Evolutionary conservation across 2,888 invertebrate genomes (phyloP), one percentile per base, ranked within the genome.

Genomic region (Xestia rhomboidea): DNA sequence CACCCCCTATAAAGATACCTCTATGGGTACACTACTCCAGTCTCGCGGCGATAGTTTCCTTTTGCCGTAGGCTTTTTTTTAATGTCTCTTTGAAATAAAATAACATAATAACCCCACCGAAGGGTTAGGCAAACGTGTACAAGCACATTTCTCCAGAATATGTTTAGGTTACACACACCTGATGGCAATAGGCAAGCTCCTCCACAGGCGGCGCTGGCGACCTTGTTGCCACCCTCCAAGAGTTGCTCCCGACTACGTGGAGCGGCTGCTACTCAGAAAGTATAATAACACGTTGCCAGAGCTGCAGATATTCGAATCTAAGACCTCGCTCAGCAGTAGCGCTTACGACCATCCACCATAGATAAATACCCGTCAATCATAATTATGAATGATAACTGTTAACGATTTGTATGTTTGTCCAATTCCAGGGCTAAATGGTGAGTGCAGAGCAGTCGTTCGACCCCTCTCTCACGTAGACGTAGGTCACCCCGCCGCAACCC

Each of bases 351-450:
- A 13, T 41, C 3, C 10, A 15, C 38, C 63, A 7, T n/a, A 11
- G 15, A n/a, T 21, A 34, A 49, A 11, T 54, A 63, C 7, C 21
- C 49, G 18, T 21, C 34, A 5, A 44, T 34, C 11, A 54, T 24
- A n/a, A 30, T 34, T 18, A 44, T 38, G 13, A 10, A 38, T 49
- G 18, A 49, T 49, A 10, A 49, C 41, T 66, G 38, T 57, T 46
- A 27, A 51, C 76, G 70, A 79, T 64, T 46, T 77, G 51, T 71
- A 70, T 68, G 76, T 85, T 87, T 87, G 51, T 86, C 87, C 92
- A 91, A 90, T 95, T 95, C 18, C 95, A 95, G 95, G 95, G 94
- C 95, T 86, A 95, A 94, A 91, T 95, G 95, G 95, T 95, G 92
- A 95, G 95, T 88, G 87, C 76, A 46, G 71, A 38, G 51, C 60